Percentiles rank a stretch among this genome's conserved stretches.
Evolutionary conservation across 2,797 vertebrate species (phyloP).

Genomic region (Cirrhinus molitorella): DNA sequence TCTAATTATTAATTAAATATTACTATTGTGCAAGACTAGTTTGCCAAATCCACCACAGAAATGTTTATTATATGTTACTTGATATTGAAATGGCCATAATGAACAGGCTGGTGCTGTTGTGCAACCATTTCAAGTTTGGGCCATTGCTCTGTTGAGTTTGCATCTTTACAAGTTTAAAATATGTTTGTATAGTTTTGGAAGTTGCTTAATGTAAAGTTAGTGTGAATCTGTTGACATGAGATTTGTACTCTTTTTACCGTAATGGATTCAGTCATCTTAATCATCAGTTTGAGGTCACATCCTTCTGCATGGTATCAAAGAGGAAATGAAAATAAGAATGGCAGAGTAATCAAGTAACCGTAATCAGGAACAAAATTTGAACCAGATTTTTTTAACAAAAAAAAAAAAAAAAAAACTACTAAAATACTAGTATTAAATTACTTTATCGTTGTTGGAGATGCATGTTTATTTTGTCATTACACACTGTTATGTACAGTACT

Average conservation of each 20-base stretch:
- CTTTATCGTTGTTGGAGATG: not conserved
- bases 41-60: not conserved
- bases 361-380: not conserved
- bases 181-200: not conserved
- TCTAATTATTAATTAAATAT: not conserved
- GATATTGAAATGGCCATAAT: not conserved
- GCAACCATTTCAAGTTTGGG: not conserved
- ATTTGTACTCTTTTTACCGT: not conserved
- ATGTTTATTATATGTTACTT: not conserved
- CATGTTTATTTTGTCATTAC: not conserved
- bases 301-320: not conserved
- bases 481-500: not conserved
- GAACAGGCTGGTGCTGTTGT: not conserved
- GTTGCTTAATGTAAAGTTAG: not conserved
- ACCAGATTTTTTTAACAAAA: not conserved
- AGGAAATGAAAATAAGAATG: conserved; percentile 51
- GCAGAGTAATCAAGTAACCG: not conserved
- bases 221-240: not conserved
- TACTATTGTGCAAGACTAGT: not conserved
- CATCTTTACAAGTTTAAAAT: not conserved
- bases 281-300: not conserved
- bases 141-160: not conserved
- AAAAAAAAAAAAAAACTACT: no score
- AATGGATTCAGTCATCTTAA: conserved; percentile 5
- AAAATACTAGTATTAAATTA: not conserved